phyloP scores from a whole-genome alignment of 2,888 invertebrate genomes.

The Geotrupes spiniger region DNA sequence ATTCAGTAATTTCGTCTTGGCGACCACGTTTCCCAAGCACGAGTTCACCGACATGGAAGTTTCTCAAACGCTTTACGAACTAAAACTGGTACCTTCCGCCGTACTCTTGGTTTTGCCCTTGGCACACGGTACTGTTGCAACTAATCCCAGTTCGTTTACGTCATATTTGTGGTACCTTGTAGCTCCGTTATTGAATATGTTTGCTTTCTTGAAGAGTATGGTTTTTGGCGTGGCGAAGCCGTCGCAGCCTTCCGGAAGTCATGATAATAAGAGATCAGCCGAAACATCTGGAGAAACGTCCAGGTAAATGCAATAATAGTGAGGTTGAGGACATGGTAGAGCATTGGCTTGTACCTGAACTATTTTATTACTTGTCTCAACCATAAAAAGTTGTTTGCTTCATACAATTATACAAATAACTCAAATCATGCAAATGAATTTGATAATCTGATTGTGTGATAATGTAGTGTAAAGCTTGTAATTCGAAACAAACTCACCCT shows the following conservation, averaged over 20 bases:
- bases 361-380: no score
- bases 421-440: no score
- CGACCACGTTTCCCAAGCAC: conserved; percentile 73
- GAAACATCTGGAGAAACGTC: conserved; percentile 34
- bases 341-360: no score
- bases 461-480: no score
- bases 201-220: conserved; percentile 54
- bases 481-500: no score
- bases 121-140: conserved; percentile 45
- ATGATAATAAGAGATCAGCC: conserved; percentile 34
- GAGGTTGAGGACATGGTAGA: neutral
- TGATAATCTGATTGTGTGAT: no score
- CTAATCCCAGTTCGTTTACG: conserved; percentile 52
- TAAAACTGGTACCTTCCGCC: conserved; percentile 72
- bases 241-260: conserved; percentile 39
- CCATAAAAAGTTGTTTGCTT: no score
- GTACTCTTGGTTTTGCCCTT: conserved; percentile 70
- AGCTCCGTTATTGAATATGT: conserved; percentile 58
- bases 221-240: conserved; percentile 40
- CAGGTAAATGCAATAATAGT: conserved; percentile 13
- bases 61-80: conserved; percentile 58
- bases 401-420: no score
- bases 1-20: conserved; percentile 64
- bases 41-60: conserved; percentile 60
- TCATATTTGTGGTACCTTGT: conserved; percentile 61